These are phyloP conservation scores for Lanistes nyassanus DNA, from an alignment of 1,140 invertebrate species.

Conservation along the genomic window DNA sequence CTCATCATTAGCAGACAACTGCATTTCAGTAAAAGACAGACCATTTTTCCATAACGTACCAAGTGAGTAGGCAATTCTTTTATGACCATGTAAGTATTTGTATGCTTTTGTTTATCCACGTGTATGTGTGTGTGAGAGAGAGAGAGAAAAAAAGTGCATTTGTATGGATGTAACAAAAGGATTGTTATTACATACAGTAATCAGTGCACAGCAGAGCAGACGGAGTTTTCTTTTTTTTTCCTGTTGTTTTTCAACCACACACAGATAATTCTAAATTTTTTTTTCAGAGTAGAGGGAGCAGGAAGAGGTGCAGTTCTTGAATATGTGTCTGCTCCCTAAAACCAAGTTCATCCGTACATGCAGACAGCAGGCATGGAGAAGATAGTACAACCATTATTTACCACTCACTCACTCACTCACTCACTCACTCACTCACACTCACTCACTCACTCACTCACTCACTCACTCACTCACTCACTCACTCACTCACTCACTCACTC, in stretches of 20 bases:
- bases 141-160: neutral
- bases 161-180: neutral
- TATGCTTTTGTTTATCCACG: too few species aligned
- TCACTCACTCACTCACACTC: neutral
- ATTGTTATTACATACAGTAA: neutral
- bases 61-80: too few species aligned
- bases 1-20: too few species aligned
- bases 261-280: neutral
- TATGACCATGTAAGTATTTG: too few species aligned
- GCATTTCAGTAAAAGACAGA: too few species aligned
- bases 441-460: neutral
- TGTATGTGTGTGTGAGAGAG: neutral
- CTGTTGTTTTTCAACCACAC: too few species aligned
- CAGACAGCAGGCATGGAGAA: neutral
- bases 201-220: neutral
- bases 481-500: neutral
- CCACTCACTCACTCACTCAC: neutral
- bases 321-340: too few species aligned
- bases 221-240: too few species aligned
- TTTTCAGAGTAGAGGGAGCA: neutral
- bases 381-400: neutral
- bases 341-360: neutral
- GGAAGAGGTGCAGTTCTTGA: too few species aligned
- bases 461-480: conserved; percentile 1
- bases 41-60: too few species aligned